Conservation (phyloP, 2,888 invertebrate genomes). For the Saturnia japonica region DNA sequence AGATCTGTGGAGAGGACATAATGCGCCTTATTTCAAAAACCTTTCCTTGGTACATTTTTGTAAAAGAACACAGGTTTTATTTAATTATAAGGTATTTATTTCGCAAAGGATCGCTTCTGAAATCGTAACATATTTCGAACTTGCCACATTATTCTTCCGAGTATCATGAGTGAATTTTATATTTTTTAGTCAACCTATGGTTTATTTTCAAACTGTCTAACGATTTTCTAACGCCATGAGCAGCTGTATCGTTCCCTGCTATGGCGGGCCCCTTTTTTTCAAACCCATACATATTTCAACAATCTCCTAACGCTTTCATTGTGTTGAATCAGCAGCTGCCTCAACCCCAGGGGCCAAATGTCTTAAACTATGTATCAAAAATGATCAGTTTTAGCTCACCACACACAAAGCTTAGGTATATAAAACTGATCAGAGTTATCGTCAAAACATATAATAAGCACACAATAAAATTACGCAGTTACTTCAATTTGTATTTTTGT, state of each 20-base stretch:
- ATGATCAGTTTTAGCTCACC: background rate
- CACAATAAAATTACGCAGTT: background rate
- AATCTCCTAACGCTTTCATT: conserved; percentile 7
- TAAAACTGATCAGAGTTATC: background rate
- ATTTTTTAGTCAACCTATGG: background rate
- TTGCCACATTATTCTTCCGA: background rate
- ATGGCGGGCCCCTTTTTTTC: background rate
- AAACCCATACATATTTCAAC: conserved; percentile 2
- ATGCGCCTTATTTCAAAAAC: background rate
- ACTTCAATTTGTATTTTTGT: background rate
- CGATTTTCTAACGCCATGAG: background rate
- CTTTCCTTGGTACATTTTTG: background rate
- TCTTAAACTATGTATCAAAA: conserved; percentile 4
- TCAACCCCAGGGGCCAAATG: conserved; percentile 7
- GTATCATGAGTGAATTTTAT: background rate
- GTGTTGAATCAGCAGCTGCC: conserved; percentile 10
- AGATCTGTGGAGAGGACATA: background rate
- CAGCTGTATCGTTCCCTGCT: background rate
- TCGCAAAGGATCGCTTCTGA: background rate
- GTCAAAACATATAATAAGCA: background rate
- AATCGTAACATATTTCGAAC: background rate
- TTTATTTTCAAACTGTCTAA: background rate
- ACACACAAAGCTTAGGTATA: background rate
- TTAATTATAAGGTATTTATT: background rate
- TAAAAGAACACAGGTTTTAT: background rate